Conservation (phyloP, 2,113 vertebrate genomes). For the Mobula birostris region DNA sequence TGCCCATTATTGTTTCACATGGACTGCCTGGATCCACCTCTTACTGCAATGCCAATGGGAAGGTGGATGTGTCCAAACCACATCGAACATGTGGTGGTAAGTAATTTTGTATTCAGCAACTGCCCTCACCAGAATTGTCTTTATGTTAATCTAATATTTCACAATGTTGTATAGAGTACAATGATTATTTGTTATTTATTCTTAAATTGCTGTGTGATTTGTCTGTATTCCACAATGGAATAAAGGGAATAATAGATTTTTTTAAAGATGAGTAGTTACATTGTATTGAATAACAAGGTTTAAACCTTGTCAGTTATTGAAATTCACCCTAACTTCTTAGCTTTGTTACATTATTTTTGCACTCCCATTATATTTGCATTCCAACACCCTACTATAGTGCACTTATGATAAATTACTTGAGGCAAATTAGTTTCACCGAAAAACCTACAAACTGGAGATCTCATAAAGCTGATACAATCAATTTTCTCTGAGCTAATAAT, state of each 20-base stretch:
- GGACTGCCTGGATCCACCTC: slow-evolving; percentile 95
- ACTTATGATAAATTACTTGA: background rate
- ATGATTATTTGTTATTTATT: background rate
- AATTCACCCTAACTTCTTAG: background rate
- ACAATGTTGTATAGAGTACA: background rate
- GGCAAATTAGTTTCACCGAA: background rate
- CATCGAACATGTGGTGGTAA: slow-evolving; percentile 89
- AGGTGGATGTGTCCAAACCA: slow-evolving; percentile 99
- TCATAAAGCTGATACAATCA: background rate
- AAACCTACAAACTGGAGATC: background rate
- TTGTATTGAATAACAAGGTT: background rate
- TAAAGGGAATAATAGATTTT: background rate
- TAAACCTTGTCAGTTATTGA: background rate
- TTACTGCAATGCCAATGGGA: slow-evolving; percentile 90
- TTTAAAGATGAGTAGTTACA: background rate
- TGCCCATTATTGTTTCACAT: slow-evolving; percentile 96
- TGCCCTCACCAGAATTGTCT: background rate
- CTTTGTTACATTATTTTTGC: background rate
- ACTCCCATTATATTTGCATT: background rate
- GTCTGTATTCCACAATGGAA: too few relatives aligned
- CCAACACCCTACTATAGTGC: background rate
- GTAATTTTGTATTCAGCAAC: slow-evolving; percentile 40
- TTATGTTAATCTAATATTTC: background rate
- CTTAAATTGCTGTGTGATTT: background rate
- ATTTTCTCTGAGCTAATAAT: background rate